Base-by-base conservation (phyloP, 1,140 invertebrate species). In the Antheraea pernyi region DNA sequence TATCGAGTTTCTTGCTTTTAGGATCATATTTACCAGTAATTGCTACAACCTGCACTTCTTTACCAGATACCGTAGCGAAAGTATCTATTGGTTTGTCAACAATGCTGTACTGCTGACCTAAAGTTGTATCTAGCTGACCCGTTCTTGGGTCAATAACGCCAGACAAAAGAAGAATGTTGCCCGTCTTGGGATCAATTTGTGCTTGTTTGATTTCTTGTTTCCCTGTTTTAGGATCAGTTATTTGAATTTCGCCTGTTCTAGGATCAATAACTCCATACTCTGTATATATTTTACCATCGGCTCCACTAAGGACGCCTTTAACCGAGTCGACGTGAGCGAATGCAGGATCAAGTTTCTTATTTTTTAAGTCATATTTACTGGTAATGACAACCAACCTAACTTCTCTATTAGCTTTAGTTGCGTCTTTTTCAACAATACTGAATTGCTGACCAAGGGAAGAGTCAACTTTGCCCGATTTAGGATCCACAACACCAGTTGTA, bases 31-130 rank as follows among this genome's bases (percentile, higher is more conserved):
- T 94, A 39, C 92, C 93, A 48, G 93, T 91, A 18, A 93, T 91
- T 3, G 93, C 93, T 9, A 93, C 92, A n/a, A 94, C 82, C 84
- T 94, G 93, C 13, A 92, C 84, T 72, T 92, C 90, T 46, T 85
- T 93, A 65, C 83, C 94, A 4, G 93, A 90, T 4, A 95, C 84
- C 58, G 91, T 81, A 7, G 94, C 93, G 76, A 94, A 94, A 0
- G 94, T 94, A 78, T 94, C 94, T 53, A 93, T 93, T 74, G 94
- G 94, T 75, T 93, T 93, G n/a, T 94, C 92, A 30, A 95, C 93
- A 75, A 94, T 94, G 73, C 95, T 94, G n/a, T 93, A 92, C 66
- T 92, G 86, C 71, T 94, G 93, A 48, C 91, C 93, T 68, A 93
- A 73, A 67, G 90, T 89, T 19, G 92, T 91, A 80, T 94, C 93